phyloP scores from a whole-genome alignment of 2,888 invertebrate species.

The Drosophila mayaguana region DNA sequence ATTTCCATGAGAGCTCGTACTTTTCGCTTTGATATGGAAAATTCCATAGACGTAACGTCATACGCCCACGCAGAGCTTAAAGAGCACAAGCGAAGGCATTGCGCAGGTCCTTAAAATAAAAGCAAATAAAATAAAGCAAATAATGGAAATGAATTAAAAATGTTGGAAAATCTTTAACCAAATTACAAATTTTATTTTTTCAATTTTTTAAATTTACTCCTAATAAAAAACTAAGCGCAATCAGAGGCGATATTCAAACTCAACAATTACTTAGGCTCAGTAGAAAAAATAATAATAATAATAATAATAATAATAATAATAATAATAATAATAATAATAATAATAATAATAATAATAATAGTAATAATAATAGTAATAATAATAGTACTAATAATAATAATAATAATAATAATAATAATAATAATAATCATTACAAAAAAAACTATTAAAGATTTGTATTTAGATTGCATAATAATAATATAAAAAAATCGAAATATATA shows the following conservation, averaged over 20 bases:
- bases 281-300: neutral
- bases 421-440: too few species aligned
- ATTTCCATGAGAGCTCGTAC: neutral
- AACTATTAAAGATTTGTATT: too few species aligned
- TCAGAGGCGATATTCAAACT: neutral
- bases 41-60: neutral
- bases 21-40: neutral
- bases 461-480: too few species aligned
- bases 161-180: neutral
- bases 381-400: too few species aligned
- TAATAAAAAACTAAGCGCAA: neutral
- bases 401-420: too few species aligned
- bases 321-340: too few species aligned
- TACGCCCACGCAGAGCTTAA: neutral
- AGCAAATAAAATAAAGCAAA: neutral
- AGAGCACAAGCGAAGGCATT: neutral
- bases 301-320: too few species aligned
- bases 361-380: too few species aligned
- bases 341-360: too few species aligned
- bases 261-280: neutral
- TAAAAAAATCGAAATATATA: too few species aligned
- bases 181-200: neutral
- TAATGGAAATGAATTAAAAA: neutral
- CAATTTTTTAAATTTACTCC: neutral
- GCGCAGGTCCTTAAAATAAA: constrained; percentile 4